Percentiles rank a stretch among this genome's conserved stretches.
Evolutionary conservation across 2,888 invertebrate species (phyloP).

Genomic region (Synanthedon vespiformis): DNA sequence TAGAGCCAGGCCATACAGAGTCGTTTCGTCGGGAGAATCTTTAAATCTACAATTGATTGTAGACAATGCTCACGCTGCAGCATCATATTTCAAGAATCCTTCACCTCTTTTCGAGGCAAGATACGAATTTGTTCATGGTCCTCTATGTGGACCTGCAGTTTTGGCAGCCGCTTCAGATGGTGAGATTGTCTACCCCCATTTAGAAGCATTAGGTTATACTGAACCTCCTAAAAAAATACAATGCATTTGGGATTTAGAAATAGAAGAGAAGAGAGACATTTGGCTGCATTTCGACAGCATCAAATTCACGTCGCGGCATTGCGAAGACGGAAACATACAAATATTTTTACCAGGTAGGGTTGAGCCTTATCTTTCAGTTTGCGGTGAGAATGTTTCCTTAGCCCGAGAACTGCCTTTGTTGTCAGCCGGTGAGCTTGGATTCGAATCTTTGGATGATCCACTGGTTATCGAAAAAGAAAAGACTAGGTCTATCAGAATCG

Average conservation of each 20-base stretch:
- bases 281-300: conserved; percentile 90
- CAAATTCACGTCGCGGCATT: conserved; percentile 85
- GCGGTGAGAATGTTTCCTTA: conserved; percentile 87
- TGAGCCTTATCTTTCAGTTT: conserved; percentile 83
- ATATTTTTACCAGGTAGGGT: conserved; percentile 79
- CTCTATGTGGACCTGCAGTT: conserved; percentile 86
- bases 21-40: conserved; percentile 84
- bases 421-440: conserved; percentile 81
- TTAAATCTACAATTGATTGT: conserved; percentile 85
- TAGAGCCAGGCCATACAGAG: conserved; percentile 71
- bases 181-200: conserved; percentile 87
- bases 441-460: conserved; percentile 68
- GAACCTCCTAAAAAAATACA: conserved; percentile 78
- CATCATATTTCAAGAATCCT: conserved; percentile 89
- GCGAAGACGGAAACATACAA: conserved; percentile 88
- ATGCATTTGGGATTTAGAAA: conserved; percentile 86
- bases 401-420: conserved; percentile 84
- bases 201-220: conserved; percentile 80
- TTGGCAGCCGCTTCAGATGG: conserved; percentile 85
- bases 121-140: conserved; percentile 91
- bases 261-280: conserved; percentile 85
- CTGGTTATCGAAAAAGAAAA: conserved; percentile 71
- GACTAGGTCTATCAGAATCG: conserved; percentile 76
- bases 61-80: conserved; percentile 86
- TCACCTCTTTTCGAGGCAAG: conserved; percentile 86